Base-by-base conservation (phyloP, 1,140 invertebrate genomes). In the Drosophila santomea region DNA sequence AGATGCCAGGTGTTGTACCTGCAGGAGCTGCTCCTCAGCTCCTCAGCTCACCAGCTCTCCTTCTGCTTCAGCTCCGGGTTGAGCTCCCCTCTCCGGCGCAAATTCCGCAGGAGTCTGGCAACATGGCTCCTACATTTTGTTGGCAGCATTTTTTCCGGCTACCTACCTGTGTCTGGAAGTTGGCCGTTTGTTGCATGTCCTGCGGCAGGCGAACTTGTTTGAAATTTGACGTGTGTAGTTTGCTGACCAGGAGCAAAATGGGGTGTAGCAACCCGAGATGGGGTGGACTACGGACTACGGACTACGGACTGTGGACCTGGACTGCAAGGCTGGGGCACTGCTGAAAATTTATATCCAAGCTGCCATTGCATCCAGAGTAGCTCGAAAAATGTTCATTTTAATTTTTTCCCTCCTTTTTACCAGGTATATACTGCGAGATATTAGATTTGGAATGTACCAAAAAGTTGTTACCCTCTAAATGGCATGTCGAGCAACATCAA, bases 141-240 rank as follows among this genome's bases (percentile, higher is more conserved):
- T 52, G 60, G 28, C 38, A 6, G 47, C 20, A 28, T 63, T 67
- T 66, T 66, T 67, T 67, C 36, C 41, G 47, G 43, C 68, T 73
- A 20, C 20, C 20, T 20, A 62, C 72, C 69, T 74, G 52, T 68
- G 78, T 69, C 56, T 78, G 56, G 66, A 47, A 47, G 60, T 67
- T 77, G 78, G 41, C 58, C 75, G 74, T 83, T 84, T 84, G 81
- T 73, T 77, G 68, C 78, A 77, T 85, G 83, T 80, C 78, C 83
- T 86, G 66, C 74, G 82, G 83, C 83, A 54, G 69, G 74, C 82
- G 64, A 85, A 81, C 78, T 85, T 86, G 83, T 86, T 86, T 86
- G 82, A 85, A 85, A 85, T 85, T 85, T 85, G 82, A 85, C 82
- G 82, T 86, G 82, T 88, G 83, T 75, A 88, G 82, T 80, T 85